phyloP scores from a whole-genome alignment of 2,113 vertebrate genomes.

The Nothoprocta perdicaria region DNA sequence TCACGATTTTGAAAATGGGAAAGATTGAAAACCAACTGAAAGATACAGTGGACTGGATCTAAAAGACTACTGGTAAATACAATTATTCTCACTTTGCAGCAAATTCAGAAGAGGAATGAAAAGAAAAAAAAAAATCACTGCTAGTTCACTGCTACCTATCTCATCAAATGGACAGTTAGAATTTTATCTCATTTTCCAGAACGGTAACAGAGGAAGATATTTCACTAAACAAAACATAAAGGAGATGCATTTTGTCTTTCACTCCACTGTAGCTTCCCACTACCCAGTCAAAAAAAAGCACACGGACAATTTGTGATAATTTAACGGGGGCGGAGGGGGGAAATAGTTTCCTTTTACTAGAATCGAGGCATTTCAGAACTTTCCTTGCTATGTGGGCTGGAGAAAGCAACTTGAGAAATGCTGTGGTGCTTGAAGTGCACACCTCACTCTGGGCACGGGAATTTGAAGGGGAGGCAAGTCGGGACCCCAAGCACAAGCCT shows the following conservation, averaged over 20 bases:
- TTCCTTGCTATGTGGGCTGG: background rate
- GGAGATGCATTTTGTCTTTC: background rate
- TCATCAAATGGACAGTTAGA: background rate
- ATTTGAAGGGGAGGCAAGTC: constrained; percentile 22
- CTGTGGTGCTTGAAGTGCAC: background rate
- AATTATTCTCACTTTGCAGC: background rate
- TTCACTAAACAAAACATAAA: background rate
- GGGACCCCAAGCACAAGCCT: background rate
- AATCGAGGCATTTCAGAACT: background rate
- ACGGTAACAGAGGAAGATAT: background rate
- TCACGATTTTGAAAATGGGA: background rate
- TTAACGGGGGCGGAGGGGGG: background rate
- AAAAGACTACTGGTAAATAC: background rate
- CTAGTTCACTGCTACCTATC: background rate
- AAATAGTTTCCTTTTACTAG: background rate
- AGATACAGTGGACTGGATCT: background rate
- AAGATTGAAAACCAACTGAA: background rate
- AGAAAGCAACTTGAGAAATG: background rate
- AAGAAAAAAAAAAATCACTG: background rate
- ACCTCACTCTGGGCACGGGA: background rate
- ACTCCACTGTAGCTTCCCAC: background rate
- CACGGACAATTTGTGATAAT: background rate
- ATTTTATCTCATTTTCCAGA: background rate
- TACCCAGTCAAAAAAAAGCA: background rate
- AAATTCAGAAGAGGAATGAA: background rate